Evolutionary conservation across 2,797 vertebrate genomes (phyloP).

Genomic region (Anas bahamensis): DNA sequence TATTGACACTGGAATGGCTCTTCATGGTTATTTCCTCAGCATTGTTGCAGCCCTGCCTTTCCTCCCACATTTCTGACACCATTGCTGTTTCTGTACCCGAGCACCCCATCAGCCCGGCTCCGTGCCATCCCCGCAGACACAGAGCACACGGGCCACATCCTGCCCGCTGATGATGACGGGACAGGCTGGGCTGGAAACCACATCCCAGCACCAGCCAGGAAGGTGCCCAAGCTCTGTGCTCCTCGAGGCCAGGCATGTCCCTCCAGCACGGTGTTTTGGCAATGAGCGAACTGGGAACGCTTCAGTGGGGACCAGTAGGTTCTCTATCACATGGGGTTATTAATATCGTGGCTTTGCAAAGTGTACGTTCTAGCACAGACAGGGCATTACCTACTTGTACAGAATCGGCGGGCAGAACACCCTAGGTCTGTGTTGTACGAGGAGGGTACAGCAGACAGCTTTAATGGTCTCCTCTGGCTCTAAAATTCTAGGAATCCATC

Average conservation of each 20-base stretch:
- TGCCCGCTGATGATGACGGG: neutral
- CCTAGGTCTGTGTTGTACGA: neutral
- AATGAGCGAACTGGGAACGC: neutral
- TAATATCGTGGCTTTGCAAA: neutral
- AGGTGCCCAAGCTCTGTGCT: neutral
- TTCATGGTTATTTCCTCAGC: neutral
- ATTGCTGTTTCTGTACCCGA: neutral
- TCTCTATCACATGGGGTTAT: neutral
- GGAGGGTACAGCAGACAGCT: neutral
- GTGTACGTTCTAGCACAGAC: neutral
- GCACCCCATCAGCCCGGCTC: neutral
- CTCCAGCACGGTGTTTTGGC: neutral
- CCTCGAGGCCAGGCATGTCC: neutral
- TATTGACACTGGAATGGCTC: neutral
- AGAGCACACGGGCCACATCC: neutral
- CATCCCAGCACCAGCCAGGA: neutral
- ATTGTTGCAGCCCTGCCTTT: neutral
- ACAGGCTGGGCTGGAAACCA: neutral
- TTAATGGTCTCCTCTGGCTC: neutral
- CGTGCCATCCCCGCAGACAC: no score
- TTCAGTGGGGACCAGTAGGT: neutral
- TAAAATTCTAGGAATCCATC: neutral
- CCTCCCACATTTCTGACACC: neutral
- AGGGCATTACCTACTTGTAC: neutral
- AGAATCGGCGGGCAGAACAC: neutral